Conservation (phyloP, 23 tunicate species). For the Ciona savignyi region DNA sequence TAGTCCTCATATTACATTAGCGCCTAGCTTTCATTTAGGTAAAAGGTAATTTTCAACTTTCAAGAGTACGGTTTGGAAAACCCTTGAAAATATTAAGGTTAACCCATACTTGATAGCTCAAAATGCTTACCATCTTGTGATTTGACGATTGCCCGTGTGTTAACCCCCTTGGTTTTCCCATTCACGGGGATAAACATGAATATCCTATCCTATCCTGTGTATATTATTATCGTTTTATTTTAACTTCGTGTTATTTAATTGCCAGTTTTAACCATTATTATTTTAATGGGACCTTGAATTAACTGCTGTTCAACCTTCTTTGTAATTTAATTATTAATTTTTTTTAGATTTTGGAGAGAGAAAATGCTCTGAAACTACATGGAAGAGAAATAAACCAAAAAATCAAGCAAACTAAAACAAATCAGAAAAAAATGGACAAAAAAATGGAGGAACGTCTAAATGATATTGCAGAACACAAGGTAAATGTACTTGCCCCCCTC, state of each 20-base stretch:
- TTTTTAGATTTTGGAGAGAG: conserved; percentile 47
- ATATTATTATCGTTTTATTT: background rate
- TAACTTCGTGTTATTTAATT: background rate
- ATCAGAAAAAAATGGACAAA: conserved; percentile 34
- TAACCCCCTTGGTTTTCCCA: no score
- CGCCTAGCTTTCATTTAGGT: no score
- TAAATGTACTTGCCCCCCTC: no score
- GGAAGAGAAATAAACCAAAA: conserved; percentile 24
- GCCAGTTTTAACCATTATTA: background rate
- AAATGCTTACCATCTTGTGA: background rate
- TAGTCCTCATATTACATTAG: no score
- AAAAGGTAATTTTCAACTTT: no score
- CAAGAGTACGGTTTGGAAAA: no score
- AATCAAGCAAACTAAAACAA: conserved; percentile 42
- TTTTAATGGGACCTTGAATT: no score
- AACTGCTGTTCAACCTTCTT: background rate
- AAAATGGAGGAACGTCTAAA: conserved; percentile 43
- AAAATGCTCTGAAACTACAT: conserved; percentile 32
- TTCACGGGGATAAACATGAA: no score
- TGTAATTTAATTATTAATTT: background rate
- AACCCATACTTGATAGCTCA: no score
- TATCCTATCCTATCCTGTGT: no score
- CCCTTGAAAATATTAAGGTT: no score
- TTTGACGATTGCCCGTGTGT: no score
- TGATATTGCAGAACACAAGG: conserved; percentile 52